Evolutionary conservation across 2,113 vertebrate species (phyloP).

Genomic region (Vidua chalybeata): DNA sequence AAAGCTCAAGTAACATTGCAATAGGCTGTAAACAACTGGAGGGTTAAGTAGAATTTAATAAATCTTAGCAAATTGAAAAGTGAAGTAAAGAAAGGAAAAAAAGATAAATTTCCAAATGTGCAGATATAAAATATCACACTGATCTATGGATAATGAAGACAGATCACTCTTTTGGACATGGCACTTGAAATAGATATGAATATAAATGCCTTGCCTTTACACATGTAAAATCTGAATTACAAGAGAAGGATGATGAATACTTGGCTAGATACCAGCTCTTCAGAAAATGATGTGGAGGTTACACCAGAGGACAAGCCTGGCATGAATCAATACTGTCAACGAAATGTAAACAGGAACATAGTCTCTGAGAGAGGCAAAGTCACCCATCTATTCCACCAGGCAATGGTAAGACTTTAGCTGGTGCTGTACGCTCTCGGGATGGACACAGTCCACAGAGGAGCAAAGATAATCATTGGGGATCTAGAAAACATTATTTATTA

Average conservation of each 20-base stretch:
- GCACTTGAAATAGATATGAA: not conserved
- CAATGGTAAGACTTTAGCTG: not conserved
- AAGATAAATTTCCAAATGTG: not conserved
- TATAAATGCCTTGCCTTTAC: conserved; percentile 3
- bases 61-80: not conserved
- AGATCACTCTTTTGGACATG: not conserved
- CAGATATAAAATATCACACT: not conserved
- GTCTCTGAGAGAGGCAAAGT: not conserved
- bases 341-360: not conserved
- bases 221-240: not conserved
- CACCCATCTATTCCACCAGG: not conserved
- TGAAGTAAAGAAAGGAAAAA: not conserved
- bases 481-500: not conserved
- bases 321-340: not conserved
- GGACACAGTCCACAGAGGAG: not conserved
- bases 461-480: not conserved
- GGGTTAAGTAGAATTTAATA: not conserved
- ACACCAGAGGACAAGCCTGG: not conserved
- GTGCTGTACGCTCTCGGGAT: not conserved
- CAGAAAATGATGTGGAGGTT: not conserved
- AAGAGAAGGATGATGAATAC: not conserved
- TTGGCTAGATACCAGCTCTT: not conserved
- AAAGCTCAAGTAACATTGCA: not conserved
- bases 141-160: not conserved
- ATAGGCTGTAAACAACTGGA: not conserved